Evolutionary conservation across 1,140 invertebrate genomes (phyloP).

Genomic region (Mamestra configurata): DNA sequence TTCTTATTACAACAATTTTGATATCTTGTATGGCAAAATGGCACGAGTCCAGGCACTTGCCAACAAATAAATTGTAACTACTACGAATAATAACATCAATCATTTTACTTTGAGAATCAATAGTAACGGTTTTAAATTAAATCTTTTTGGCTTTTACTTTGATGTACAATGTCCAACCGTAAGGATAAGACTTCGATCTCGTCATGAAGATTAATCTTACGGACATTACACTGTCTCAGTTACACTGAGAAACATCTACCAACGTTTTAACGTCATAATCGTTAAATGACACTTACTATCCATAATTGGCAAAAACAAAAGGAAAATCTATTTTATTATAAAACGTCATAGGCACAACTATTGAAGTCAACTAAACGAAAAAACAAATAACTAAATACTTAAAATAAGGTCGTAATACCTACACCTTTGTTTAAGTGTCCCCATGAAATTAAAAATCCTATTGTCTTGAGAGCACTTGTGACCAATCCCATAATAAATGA

Average conservation of each 20-base stretch:
- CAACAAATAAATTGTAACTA: constrained; percentile 11
- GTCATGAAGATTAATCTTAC: constrained; percentile 7
- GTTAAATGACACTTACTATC: neutral
- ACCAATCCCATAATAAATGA: neutral
- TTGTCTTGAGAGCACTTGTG: constrained; percentile 1
- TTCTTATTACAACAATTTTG: constrained; percentile 28
- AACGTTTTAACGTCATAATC: neutral
- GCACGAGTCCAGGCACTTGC: constrained; percentile 21
- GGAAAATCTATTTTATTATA: no score
- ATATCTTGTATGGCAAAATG: constrained; percentile 20
- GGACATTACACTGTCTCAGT: neutral
- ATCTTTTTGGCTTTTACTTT: no score
- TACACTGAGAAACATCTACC: neutral
- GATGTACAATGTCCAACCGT: neutral
- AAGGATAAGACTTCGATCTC: neutral
- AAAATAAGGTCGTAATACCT: neutral
- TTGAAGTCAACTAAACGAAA: neutral
- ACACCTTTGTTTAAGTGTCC: neutral
- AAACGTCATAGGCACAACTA: no score
- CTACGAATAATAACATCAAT: neutral
- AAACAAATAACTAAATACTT: neutral
- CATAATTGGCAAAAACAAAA: neutral
- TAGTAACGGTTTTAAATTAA: neutral
- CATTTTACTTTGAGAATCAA: neutral
- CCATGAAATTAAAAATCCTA: neutral